phyloP scores from a whole-genome alignment of 2,888 invertebrate genomes.

The Heteromyza rotundicornis region DNA sequence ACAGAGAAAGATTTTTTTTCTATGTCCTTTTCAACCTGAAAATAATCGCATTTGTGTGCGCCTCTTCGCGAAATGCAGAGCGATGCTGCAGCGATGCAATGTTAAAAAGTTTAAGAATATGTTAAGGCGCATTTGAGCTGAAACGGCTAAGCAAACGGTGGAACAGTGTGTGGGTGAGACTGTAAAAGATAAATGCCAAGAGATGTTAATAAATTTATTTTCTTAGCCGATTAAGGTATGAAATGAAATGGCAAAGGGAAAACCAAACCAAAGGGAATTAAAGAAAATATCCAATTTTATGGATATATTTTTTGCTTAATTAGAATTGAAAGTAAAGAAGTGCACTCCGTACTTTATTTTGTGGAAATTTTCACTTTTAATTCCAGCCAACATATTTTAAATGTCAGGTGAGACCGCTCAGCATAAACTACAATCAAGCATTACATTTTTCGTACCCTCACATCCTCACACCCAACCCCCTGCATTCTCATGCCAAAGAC shows the following conservation, averaged over 20 bases:
- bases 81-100: too few species aligned
- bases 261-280: too few species aligned
- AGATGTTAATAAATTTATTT: conserved; percentile 18
- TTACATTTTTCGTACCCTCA: neutral
- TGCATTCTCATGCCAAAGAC: neutral
- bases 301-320: neutral
- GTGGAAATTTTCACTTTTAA: neutral
- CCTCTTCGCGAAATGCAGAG: neutral
- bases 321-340: too few species aligned
- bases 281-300: conserved; percentile 2
- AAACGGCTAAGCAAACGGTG: neutral
- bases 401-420: too few species aligned
- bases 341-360: too few species aligned
- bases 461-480: neutral
- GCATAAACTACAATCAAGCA: neutral
- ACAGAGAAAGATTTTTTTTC: too few species aligned
- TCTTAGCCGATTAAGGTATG: conserved; percentile 29
- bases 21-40: neutral
- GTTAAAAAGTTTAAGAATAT: conserved; percentile 16
- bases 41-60: conserved; percentile 18
- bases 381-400: neutral
- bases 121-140: conserved; percentile 13
- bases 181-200: conserved; percentile 31
- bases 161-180: conserved; percentile 4
- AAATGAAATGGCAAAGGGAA: conserved; percentile 17